Base-by-base conservation (phyloP, 2,888 invertebrate species). In the Scrobipalpa costella region DNA sequence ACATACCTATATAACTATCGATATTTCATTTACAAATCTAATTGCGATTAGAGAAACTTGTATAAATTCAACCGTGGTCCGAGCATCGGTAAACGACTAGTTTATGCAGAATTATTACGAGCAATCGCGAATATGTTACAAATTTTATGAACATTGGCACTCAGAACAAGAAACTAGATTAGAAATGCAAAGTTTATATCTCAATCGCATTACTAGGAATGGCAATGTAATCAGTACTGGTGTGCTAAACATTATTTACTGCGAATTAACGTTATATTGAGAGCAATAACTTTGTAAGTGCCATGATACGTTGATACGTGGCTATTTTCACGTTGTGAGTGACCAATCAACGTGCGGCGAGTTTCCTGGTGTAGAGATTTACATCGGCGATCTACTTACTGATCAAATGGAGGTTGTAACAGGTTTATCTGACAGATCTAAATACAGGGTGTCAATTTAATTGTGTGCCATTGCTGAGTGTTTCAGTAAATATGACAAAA, bases 311-410 rank as follows among this genome's bases (percentile, higher is more conserved):
- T n/a, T 33, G 55, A 59, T 59, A 47, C 44, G 17, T n/a, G 15
- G 57, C 15, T 63, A 57, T 57, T 62, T 62, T 34, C 57, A 40
- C 47, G 33, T 49, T 57, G 49, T 33, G 15, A 52, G 15, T 69
- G 73, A 74, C 77, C 78, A 79, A 79, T 81, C 78, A 79, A 77
- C 72, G 73, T 72, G 73, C 75, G 71, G 72, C 73, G 73, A 74
- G 72, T 80, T 82, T 83, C 82, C 81, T 80, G 79, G 78, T 82
- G 81, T 79, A 13, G 79, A 76, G 76, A 74, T 78, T 72, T 75
- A 73, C 73, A 70, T 71, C 72, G 73, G 74, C 74, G 73, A 78
- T 76, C 76, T 77, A 79, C 72, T 77, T 75, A 13, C 73, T 74
- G 71, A 75, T 77, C 71, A 21, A 72, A 74, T 74, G 68, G 70